Evolutionary conservation across 2,797 vertebrate genomes (phyloP), one percentile per base, ranked within the genome.

Genomic region (Bufotes viridis): DNA sequence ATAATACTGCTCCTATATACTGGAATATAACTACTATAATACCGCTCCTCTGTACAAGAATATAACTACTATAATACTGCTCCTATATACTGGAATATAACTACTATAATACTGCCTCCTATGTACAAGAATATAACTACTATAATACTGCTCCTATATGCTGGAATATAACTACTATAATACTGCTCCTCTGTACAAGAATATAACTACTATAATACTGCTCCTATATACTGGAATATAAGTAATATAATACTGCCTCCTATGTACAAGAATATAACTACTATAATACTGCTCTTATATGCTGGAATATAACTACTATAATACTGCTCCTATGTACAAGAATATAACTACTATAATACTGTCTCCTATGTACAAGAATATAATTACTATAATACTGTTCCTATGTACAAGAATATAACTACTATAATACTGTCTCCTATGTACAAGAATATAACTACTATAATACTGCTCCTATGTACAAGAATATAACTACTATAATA

Each of bases 1-100:
- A 72, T 72, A 72, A 72, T 72, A 72, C 69, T 72, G 29, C 69
- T 3, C 69, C 69, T 72, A 72, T 72, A 9, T 72, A 72, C 26
- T 42, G 20, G 29, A 72, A 49, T 75, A 75, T 75, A 75, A 75
- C 72, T 51, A 75, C 72, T 75, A 75, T 75, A 75, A 75, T 75
- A 75, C 42, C 53, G 18, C 42, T 7, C 72, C 72, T 75, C n/a
- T 75, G 12, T 74, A 49, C 70, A 74, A 74, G 29, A 74, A 74
- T 74, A 74, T 74, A 49, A 74, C 70, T 49, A 49, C 70, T 74
- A 74, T 74, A 74, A 74, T 74, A 74, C 70, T 74, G 34, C 70
- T 12, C 70, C 70, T 74, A 74, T 74, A 3, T 49, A 49, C 70
- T 49, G 12, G 70, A 74, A 49, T 74, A 74, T 74, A 74, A 74